Evolutionary conservation across 1,140 invertebrate genomes (phyloP), one percentile per base, ranked within the genome.

Genomic region (Idris sp.): DNA sequence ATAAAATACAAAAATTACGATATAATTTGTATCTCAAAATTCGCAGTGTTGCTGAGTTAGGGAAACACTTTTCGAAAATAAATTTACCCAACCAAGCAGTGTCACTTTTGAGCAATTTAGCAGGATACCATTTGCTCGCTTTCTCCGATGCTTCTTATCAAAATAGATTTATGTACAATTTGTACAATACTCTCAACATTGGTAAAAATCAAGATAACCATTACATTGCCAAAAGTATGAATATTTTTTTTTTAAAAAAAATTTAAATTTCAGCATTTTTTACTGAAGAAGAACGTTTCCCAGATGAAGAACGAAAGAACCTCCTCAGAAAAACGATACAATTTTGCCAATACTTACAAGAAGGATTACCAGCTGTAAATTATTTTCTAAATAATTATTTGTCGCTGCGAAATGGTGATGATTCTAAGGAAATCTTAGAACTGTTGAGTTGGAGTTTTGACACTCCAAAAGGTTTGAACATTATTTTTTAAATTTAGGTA

Each of bases 341-440:
- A 35, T 85, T 87, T 72, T 85, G 74, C 54, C 71, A 74, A 40
- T 87, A 87, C 26, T 86, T 87, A 74, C 84, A 87, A 38, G 81
- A 87, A 49, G 86, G 84, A 13, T 82, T 88, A 54, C 79, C 79
- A 1, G 78, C 84, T n/a, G 74, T 87, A 0, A 79, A 80, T 75
- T 46, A 78, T 51, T 87, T 87, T 40, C 67, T 87, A 2, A 48
- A 81, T 22, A 81, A 87, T 36, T 88, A 83, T 62, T 48, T 87
- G 10, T 76, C 68, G 18, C 75, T 64, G 4, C 79, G 80, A 58
- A 79, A 64, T 5, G 81, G 79, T 16, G 81, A 86, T 18, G 56
- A 80, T 73, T 58, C 74, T 0, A 2, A 41, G 1, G 78, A 82
- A 41, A 35, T 88, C 49, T 53, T 88, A 4, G 14, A 54, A 3